Percentiles rank a stretch among this genome's conserved stretches.
phyloP scores from a whole-genome alignment of 92 coral and sea anemone species.

The Palythoa grandiflora region DNA sequence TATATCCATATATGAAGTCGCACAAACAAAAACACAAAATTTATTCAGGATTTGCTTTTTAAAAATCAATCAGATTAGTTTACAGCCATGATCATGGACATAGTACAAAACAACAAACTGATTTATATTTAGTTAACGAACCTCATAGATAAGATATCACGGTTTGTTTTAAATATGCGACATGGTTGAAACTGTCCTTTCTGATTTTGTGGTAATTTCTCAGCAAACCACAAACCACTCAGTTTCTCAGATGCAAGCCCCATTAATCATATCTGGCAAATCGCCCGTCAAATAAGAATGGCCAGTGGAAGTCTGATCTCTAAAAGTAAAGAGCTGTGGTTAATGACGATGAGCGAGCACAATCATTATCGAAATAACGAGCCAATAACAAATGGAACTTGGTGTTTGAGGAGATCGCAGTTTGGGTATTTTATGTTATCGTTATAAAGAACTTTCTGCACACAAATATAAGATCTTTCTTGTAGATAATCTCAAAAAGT shows the following conservation, averaged over 20 bases:
- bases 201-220: neutral
- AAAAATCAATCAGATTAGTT: too few species aligned
- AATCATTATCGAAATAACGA: conserved; percentile 37
- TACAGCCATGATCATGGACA: too few species aligned
- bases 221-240: neutral
- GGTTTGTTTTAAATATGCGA: neutral
- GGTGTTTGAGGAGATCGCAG: conserved; percentile 8
- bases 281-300: conserved; percentile 24
- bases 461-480: neutral
- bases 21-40: too few species aligned
- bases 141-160: neutral
- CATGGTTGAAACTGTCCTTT: neutral
- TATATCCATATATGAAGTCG: too few species aligned
- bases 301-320: conserved; percentile 27
- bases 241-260: neutral
- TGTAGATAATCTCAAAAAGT: conserved; percentile 25
- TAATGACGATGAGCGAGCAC: neutral
- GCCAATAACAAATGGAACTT: conserved; percentile 26
- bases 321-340: conserved; percentile 11
- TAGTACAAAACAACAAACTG: neutral
- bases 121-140: neutral
- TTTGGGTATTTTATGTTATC: conserved; percentile 10
- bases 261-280: conserved; percentile 41
- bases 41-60: too few species aligned
- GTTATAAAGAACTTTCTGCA: conserved; percentile 12